These are phyloP conservation scores for Trematomus bernacchii DNA, from an alignment of 2,797 vertebrate species.

Conservation along the genomic window DNA sequence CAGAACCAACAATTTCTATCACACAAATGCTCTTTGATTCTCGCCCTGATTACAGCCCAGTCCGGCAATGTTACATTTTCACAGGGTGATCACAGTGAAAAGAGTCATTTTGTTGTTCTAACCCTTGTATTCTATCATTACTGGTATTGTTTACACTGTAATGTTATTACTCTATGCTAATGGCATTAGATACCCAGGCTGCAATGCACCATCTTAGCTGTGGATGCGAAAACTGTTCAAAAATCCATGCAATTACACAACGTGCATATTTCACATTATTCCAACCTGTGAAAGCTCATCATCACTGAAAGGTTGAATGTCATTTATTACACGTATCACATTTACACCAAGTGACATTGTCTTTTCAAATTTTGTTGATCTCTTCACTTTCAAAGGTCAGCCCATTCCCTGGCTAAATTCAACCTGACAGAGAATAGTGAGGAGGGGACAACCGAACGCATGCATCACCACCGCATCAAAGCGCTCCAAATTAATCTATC, in stretches of 20 bases:
- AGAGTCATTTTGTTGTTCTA: constrained; percentile 62
- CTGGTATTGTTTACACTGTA: constrained; percentile 59
- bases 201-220: constrained; percentile 44
- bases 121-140: constrained; percentile 56
- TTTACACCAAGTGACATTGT: constrained; percentile 99
- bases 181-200: constrained; percentile 49
- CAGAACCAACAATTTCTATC: constrained; percentile 50
- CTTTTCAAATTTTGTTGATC: constrained; percentile 99
- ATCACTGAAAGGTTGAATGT: constrained; percentile 88
- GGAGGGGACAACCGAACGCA: constrained; percentile 91
- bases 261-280: constrained; percentile 73
- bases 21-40: constrained; percentile 48
- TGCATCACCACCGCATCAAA: constrained; percentile 93
- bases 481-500: constrained; percentile 96
- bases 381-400: constrained; percentile 99
- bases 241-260: constrained; percentile 62
- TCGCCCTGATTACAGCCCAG: constrained; percentile 34
- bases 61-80: constrained; percentile 31
- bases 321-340: constrained; percentile 92
- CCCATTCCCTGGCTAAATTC: constrained; percentile 96
- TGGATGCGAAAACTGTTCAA: constrained; percentile 47
- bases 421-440: constrained; percentile 97
- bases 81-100: constrained; percentile 65
- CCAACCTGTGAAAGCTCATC: constrained; percentile 82
- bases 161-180: constrained; percentile 69